Evolutionary conservation across 2,113 vertebrate genomes (phyloP).

Genomic region (Fulica atra): DNA sequence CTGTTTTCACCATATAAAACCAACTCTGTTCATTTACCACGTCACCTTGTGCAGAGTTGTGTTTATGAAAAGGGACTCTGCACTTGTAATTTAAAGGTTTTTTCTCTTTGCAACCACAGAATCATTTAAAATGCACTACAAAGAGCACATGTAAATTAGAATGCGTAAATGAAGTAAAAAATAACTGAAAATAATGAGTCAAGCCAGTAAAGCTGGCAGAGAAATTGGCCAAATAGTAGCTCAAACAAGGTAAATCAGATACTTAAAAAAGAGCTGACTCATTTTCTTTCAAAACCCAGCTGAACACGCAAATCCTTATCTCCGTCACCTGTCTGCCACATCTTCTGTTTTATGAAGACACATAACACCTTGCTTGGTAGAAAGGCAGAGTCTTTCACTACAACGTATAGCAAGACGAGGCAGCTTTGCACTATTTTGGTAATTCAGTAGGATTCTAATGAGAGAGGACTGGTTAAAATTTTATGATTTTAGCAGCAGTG

Average conservation of each 20-base stretch:
- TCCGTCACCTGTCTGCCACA: neutral
- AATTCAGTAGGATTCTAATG: neutral
- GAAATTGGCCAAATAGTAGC: neutral
- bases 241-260: neutral
- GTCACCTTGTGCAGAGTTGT: neutral
- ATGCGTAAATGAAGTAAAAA: neutral
- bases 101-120: neutral
- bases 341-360: neutral
- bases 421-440: neutral
- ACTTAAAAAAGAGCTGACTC: neutral
- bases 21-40: neutral
- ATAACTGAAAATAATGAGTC: neutral
- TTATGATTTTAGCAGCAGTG: neutral
- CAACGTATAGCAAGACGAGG: neutral
- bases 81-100: neutral
- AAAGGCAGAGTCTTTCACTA: neutral
- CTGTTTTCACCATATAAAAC: neutral
- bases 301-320: neutral
- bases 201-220: neutral
- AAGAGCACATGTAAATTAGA: neutral
- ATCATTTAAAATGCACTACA: neutral
- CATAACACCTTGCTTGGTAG: neutral
- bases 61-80: neutral
- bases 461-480: neutral
- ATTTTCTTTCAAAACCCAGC: conserved; percentile 4